phyloP scores from a whole-genome alignment of 2,797 vertebrate species.

The Sebastes nivosus region DNA sequence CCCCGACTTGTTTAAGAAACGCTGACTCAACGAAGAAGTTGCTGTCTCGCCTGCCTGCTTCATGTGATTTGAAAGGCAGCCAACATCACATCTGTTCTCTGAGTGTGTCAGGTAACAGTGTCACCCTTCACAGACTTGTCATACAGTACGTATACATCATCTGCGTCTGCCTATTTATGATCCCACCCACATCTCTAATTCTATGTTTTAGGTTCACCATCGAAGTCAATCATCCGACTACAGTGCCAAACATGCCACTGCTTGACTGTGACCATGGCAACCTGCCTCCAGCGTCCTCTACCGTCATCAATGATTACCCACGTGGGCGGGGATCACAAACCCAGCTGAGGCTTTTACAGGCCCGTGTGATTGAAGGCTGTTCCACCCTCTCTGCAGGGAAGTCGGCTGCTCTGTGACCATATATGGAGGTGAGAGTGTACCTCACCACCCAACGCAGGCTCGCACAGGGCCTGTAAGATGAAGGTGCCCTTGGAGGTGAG shows the following conservation, averaged over 20 bases:
- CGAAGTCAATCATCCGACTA: background rate
- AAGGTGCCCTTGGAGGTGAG: constrained; percentile 31
- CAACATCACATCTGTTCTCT: constrained; percentile 50
- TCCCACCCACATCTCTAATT: background rate
- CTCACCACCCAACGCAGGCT: background rate
- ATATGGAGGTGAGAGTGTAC: constrained; percentile 27
- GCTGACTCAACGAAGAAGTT: background rate
- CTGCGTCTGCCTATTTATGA: background rate
- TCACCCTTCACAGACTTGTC: background rate
- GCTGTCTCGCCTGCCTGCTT: background rate
- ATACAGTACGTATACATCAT: background rate
- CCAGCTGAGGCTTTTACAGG: constrained; percentile 31
- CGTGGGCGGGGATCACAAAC: constrained; percentile 8
- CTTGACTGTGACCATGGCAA: constrained; percentile 35
- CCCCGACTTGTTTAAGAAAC: background rate
- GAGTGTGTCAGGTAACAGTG: background rate
- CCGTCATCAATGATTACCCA: constrained; percentile 4
- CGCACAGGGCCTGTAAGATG: background rate
- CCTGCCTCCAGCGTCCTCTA: background rate
- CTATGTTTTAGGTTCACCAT: background rate
- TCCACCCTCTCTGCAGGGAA: background rate
- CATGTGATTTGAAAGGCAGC: background rate
- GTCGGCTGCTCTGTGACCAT: constrained; percentile 3
- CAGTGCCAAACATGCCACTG: constrained; percentile 6
- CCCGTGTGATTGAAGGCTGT: constrained; percentile 43